Percentiles rank a stretch among this genome's conserved stretches.
Evolutionary conservation across 2,797 vertebrate genomes (phyloP).

Genomic region (Astyanax mexicanus): DNA sequence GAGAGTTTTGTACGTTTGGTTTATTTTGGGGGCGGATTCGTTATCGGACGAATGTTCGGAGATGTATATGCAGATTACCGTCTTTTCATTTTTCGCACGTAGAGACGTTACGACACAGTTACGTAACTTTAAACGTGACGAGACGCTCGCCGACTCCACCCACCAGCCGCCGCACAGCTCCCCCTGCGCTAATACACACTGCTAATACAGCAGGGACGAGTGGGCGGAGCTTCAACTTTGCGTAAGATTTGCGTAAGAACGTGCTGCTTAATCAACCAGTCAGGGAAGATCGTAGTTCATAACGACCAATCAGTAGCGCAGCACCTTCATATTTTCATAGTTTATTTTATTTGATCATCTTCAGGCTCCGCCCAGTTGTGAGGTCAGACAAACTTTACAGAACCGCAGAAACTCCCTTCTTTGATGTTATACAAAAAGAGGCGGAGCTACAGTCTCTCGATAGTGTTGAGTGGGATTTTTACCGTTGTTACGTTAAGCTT

Average conservation of each 20-base stretch:
- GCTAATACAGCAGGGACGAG: not conserved
- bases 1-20: constrained; percentile 20
- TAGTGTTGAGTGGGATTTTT: not conserved
- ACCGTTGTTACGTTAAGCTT: not conserved
- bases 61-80: constrained; percentile 21
- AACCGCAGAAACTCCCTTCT: too few relatives aligned
- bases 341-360: not conserved
- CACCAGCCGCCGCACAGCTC: not conserved
- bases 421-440: too few relatives aligned
- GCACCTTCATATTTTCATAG: not conserved
- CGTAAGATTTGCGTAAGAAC: too few relatives aligned
- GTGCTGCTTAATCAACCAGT: not conserved
- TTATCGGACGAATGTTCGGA: constrained; percentile 17
- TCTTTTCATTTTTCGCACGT: not conserved
- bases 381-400: too few relatives aligned
- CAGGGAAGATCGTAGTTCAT: not conserved
- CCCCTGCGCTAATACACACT: too few relatives aligned
- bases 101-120: not conserved
- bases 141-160: not conserved
- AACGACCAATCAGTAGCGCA: not conserved
- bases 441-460: not conserved
- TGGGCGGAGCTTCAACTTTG: too few relatives aligned
- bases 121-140: not conserved
- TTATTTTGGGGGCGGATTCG: not conserved
- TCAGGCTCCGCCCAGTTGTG: not conserved